Percentiles rank a stretch among this genome's conserved stretches.
These are phyloP conservation scores for Drosophila ezoana DNA, from an alignment of 2,888 invertebrate species.

Conservation along the genomic window DNA sequence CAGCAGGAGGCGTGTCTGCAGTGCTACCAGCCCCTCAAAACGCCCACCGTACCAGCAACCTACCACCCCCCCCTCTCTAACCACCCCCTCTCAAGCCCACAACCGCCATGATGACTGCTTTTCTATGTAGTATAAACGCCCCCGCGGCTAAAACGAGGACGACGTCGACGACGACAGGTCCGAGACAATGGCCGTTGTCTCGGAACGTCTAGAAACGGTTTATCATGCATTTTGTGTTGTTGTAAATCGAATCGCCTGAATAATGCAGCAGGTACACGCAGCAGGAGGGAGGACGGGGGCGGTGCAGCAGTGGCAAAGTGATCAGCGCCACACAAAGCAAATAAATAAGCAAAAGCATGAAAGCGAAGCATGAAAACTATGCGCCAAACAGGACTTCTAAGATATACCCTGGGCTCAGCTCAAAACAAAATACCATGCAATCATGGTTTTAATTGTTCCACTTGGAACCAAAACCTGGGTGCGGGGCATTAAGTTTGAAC, in stretches of 20 bases:
- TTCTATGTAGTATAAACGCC: slow-evolving; percentile 30
- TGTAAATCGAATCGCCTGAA: slow-evolving; percentile 71
- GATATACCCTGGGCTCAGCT: background rate
- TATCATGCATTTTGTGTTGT: slow-evolving; percentile 75
- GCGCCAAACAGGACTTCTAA: background rate
- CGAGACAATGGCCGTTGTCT: slow-evolving; percentile 67
- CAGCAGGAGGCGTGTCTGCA: slow-evolving; percentile 6
- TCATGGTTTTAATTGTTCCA: no score
- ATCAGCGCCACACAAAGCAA: slow-evolving; percentile 63
- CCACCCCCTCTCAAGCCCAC: no score
- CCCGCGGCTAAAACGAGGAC: slow-evolving; percentile 26
- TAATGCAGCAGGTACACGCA: slow-evolving; percentile 72
- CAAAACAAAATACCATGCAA: no score
- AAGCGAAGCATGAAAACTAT: slow-evolving; percentile 42
- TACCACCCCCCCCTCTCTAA: background rate
- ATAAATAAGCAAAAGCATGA: slow-evolving; percentile 74
- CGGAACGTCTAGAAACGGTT: slow-evolving; percentile 60
- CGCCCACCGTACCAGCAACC: background rate
- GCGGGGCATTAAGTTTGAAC: no score
- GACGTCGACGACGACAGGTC: slow-evolving; percentile 20
- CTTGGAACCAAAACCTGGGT: no score
- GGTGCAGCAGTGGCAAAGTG: slow-evolving; percentile 33
- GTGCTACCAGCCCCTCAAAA: background rate
- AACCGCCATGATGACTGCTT: slow-evolving; percentile 29
- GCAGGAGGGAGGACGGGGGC: background rate